Evolutionary conservation across 2,113 vertebrate genomes (phyloP).

Genomic region (Urocynchramus pylzowi): DNA sequence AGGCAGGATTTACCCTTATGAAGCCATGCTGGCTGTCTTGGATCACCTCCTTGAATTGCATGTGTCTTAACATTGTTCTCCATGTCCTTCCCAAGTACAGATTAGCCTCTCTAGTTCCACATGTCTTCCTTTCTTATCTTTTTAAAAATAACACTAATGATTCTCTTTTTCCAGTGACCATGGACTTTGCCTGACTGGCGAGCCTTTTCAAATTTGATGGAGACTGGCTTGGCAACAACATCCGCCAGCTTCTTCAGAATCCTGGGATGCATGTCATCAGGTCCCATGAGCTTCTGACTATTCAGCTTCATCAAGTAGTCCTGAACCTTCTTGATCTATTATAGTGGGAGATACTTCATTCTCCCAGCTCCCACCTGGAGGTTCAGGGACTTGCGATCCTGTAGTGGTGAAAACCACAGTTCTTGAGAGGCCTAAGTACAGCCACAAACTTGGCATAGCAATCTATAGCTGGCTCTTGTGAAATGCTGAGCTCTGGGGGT

Average conservation of each 20-base stretch:
- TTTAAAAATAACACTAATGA: neutral
- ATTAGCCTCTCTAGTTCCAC: neutral
- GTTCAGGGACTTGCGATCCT: neutral
- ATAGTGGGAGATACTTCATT: neutral
- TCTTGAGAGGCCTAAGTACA: neutral
- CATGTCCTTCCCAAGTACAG: neutral
- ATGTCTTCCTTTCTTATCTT: neutral
- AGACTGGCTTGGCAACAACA: neutral
- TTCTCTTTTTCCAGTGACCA: neutral
- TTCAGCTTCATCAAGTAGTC: neutral
- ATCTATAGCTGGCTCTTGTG: neutral
- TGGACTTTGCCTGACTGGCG: neutral
- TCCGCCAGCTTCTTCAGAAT: neutral
- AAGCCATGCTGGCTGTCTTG: neutral
- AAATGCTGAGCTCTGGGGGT: neutral
- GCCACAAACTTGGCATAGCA: neutral
- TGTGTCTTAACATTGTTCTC: neutral
- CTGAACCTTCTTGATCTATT: neutral
- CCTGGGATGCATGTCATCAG: neutral
- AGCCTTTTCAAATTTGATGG: neutral
- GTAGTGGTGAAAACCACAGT: neutral
- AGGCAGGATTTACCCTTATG: neutral
- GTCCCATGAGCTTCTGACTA: neutral
- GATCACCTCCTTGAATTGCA: neutral
- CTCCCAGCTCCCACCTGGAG: neutral